These are phyloP conservation scores for Leptobrachium leishanense DNA, from an alignment of 2,113 vertebrate genomes.

Conservation along the genomic window DNA sequence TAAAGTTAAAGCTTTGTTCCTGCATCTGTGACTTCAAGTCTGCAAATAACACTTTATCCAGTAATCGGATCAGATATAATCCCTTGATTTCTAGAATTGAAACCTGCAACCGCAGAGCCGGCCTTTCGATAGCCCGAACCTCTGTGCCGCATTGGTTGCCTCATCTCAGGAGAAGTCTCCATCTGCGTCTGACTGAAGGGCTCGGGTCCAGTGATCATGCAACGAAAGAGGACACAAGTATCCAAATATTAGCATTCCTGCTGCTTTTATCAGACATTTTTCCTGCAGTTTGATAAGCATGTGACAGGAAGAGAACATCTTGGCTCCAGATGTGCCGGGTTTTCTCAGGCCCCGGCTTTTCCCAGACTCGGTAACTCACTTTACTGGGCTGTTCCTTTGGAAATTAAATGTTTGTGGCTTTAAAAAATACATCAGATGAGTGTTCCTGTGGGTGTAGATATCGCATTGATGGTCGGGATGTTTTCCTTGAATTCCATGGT, in stretches of 20 bases:
- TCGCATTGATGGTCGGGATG: not conserved
- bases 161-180: slow-evolving; percentile 8
- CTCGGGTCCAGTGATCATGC: not conserved
- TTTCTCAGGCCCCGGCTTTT: not conserved
- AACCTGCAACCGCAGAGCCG: not conserved
- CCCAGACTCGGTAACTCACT: slow-evolving; percentile 26
- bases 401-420: slow-evolving; percentile 28
- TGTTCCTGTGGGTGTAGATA: not conserved
- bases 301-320: slow-evolving; percentile 35
- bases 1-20: too few species aligned
- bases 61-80: not conserved
- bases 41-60: not conserved
- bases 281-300: slow-evolving; percentile 31
- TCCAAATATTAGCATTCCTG: slow-evolving; percentile 40
- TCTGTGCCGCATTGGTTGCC: not conserved
- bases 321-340: slow-evolving; percentile 29
- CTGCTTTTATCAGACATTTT: slow-evolving; percentile 20
- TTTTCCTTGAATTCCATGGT: not conserved
- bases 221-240: slow-evolving; percentile 14
- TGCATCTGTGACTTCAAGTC: too few species aligned
- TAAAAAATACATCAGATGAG: not conserved
- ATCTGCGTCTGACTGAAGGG: not conserved
- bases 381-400: slow-evolving; percentile 23
- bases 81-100: not conserved
- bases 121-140: not conserved